Conservation (phyloP, 2,888 invertebrate genomes). For the Euzophera pinguis region DNA sequence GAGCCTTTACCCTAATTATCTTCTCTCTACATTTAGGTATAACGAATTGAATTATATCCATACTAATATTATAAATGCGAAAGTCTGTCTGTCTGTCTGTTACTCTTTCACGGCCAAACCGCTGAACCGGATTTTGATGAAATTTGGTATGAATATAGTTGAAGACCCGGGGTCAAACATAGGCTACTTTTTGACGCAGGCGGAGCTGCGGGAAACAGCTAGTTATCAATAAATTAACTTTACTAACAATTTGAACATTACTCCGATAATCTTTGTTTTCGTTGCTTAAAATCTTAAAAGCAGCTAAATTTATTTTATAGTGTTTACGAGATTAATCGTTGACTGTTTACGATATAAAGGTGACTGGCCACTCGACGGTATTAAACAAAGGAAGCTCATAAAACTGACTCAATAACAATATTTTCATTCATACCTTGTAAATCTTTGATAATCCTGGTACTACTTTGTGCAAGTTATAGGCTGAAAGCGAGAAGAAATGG, state of each 20-base stretch:
- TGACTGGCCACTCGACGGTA: conserved; percentile 27
- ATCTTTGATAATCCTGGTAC: conserved; percentile 44
- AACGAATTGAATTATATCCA: too few species aligned
- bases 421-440: conserved; percentile 61
- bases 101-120: too few species aligned
- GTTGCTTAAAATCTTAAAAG: conserved; percentile 1
- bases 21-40: too few species aligned
- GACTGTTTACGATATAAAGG: conserved; percentile 24
- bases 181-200: too few species aligned
- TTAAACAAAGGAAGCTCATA: conserved; percentile 51
- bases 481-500: conserved; percentile 1
- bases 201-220: too few species aligned
- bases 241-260: background rate
- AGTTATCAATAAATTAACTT: too few species aligned
- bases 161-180: too few species aligned
- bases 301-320: conserved; percentile 8
- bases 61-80: too few species aligned
- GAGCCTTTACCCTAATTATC: too few species aligned
- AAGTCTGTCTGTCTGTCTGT: too few species aligned
- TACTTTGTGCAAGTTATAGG: conserved; percentile 26
- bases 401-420: conserved; percentile 55
- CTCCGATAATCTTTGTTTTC: background rate
- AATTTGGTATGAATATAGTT: too few species aligned
- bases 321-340: conserved; percentile 5
- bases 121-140: too few species aligned